Percentiles rank a stretch among this genome's conserved stretches.
Evolutionary conservation across 2,888 invertebrate species (phyloP).

Genomic region (Eutolmus rufibarbis): DNA sequence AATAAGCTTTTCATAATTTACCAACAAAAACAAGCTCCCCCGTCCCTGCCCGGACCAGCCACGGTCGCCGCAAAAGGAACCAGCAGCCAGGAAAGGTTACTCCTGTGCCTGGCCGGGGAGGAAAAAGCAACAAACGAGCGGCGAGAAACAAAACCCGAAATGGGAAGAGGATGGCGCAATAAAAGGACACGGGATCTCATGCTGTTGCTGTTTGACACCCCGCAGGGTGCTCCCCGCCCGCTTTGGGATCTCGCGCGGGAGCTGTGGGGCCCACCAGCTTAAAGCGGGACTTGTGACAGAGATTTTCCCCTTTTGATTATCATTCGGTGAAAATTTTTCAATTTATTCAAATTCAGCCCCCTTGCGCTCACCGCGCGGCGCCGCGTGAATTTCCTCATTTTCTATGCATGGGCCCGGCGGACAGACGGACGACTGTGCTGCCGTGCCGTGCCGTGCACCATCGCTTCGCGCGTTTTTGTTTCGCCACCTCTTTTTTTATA

Average conservation of each 20-base stretch:
- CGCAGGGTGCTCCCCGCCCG: background rate
- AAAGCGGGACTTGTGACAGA: conserved; percentile 9
- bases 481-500: background rate
- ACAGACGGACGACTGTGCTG: background rate
- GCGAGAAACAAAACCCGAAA: conserved; percentile 5
- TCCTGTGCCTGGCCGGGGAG: background rate
- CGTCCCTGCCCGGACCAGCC: background rate
- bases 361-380: background rate
- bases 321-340: conserved; percentile 36
- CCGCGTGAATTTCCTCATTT: background rate
- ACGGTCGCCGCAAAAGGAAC: background rate
- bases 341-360: conserved; percentile 19
- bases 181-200: conserved; percentile 15
- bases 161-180: background rate
- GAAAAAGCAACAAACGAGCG: conserved; percentile 3
- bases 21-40: background rate
- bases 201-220: conserved; percentile 34
- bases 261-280: background rate
- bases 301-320: conserved; percentile 31
- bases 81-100: conserved; percentile 32
- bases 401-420: background rate
- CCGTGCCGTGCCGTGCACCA: background rate
- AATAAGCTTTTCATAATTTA: conserved; percentile 48
- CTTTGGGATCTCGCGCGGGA: background rate
- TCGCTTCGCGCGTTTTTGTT: background rate